These are phyloP conservation scores for Ochropleura leucogaster DNA, from an alignment of 2,888 invertebrate species.

Conservation along the genomic window DNA sequence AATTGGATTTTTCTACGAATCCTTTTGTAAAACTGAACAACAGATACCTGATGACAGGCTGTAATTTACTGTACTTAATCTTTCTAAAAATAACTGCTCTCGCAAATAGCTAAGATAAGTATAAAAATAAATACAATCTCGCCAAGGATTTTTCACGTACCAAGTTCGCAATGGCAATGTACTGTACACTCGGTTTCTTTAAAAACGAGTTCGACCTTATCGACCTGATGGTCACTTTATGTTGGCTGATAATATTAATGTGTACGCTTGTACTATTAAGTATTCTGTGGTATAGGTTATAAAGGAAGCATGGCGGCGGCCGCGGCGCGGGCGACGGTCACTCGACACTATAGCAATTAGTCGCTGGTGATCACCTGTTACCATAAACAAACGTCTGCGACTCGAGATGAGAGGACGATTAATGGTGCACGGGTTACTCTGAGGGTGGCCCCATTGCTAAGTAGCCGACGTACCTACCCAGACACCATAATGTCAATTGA, in stretches of 20 bases:
- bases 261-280: neutral
- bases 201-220: conserved; percentile 44
- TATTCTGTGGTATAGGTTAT: neutral
- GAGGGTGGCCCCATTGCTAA: conserved; percentile 73
- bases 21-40: neutral
- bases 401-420: conserved; percentile 67
- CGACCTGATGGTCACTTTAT: conserved; percentile 58
- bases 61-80: conserved; percentile 1
- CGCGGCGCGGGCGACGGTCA: conserved; percentile 64
- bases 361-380: conserved; percentile 58
- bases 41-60: neutral
- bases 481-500: conserved; percentile 17
- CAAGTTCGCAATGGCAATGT: conserved; percentile 27
- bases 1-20: neutral
- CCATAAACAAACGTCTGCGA: conserved; percentile 63
- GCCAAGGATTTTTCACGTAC: conserved; percentile 35
- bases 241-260: conserved; percentile 33
- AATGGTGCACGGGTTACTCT: conserved; percentile 65
- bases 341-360: conserved; percentile 57
- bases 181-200: conserved; percentile 23
- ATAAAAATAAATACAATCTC: conserved; percentile 27
- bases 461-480: conserved; percentile 13
- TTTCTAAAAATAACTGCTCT: conserved; percentile 16
- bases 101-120: conserved; percentile 6
- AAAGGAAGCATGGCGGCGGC: conserved; percentile 35